A percentile compares a stretch with the other conserved stretches of the same genome.
Evolutionary conservation across 2,888 invertebrate species (phyloP).

Genomic region (Diabrotica balteata): DNA sequence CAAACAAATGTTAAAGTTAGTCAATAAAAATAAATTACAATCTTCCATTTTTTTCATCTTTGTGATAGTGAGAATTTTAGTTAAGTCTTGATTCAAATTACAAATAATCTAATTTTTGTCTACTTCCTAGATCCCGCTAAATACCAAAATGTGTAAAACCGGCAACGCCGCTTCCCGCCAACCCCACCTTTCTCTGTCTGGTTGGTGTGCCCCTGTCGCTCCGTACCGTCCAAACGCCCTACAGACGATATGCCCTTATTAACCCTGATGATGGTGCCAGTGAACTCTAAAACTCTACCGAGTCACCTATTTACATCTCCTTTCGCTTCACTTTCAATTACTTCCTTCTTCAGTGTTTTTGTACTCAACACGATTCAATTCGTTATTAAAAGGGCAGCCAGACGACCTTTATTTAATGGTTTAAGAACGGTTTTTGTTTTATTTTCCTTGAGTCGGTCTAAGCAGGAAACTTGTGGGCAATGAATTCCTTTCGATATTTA

Average conservation of each 20-base stretch:
- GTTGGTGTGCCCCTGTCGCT: conserved; percentile 26
- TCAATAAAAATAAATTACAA: too few species aligned
- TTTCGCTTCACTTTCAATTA: conserved; percentile 50
- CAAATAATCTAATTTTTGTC: too few species aligned
- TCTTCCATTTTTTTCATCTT: too few species aligned
- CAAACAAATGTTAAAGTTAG: too few species aligned
- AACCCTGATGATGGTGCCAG: conserved; percentile 48
- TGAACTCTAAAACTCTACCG: conserved; percentile 47
- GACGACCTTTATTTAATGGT: conserved; percentile 11
- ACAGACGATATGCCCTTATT: conserved; percentile 45
- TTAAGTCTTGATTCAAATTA: too few species aligned
- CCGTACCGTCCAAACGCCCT: conserved; percentile 32
- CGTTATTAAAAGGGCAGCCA: conserved; percentile 28
- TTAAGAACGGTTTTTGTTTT: background rate
- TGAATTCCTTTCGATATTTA: conserved; percentile 1
- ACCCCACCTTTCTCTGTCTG: conserved; percentile 37
- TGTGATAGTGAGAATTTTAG: too few species aligned
- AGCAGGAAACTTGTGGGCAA: background rate
- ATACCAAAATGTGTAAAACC: background rate
- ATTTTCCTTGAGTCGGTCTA: conserved; percentile 1
- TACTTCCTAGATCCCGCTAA: too few species aligned
- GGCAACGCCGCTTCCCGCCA: conserved; percentile 21
- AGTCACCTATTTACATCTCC: conserved; percentile 50
- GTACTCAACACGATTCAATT: conserved; percentile 15
- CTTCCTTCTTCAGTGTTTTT: conserved; percentile 38